Base-by-base conservation (phyloP, 1,140 invertebrate genomes). In the Pseudomyrmex cubaensis region DNA sequence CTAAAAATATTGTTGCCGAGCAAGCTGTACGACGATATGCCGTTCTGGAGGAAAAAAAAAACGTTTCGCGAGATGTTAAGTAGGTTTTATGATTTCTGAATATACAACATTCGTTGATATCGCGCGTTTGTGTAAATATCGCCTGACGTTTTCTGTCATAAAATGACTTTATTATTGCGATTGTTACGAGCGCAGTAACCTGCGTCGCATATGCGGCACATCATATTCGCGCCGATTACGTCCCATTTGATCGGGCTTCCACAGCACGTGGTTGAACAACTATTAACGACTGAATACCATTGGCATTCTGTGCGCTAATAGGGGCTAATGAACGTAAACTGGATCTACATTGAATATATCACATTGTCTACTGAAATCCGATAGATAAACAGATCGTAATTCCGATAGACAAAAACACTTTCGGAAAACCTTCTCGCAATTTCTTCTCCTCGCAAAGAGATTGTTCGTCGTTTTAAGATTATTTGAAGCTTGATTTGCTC, bases 231-330 rank as follows among this genome's bases (percentile, higher is more conserved):
- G 46, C 25, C 52, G 73, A 77, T 83, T 77, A 83, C 52, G n/a
- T 50, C 48, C 46, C 57, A 78, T 56, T 77, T 74, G 73, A 76
- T 64, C 73, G 44, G 57, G 12, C 56, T 50, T 67, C 3, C 20
- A 7, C 7, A 59, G 44, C 82, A 83, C 54, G 82, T 77, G 73
- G 59, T 35, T 25, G 73, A 20, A n/a, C 59, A 56, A 63, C 35
- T 35, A 35, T 35, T 75, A 83, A 25, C 25, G 52, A 46, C 59
- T 73, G 67, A 76, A 77, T 76, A 78, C 72, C 52, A 70, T 52
- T 12, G 44, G 48, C 78, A 84, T 84, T 80, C 64, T 66, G 52
- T 64, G 46, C 54, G 61, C 50, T 85, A 85, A 88, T 88, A 69
- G 25, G 83, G 74, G 20, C 25, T 83, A 85, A 85, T 85, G 64